phyloP scores from a whole-genome alignment of 2,113 vertebrate genomes.

The Cinclus cinclus region DNA sequence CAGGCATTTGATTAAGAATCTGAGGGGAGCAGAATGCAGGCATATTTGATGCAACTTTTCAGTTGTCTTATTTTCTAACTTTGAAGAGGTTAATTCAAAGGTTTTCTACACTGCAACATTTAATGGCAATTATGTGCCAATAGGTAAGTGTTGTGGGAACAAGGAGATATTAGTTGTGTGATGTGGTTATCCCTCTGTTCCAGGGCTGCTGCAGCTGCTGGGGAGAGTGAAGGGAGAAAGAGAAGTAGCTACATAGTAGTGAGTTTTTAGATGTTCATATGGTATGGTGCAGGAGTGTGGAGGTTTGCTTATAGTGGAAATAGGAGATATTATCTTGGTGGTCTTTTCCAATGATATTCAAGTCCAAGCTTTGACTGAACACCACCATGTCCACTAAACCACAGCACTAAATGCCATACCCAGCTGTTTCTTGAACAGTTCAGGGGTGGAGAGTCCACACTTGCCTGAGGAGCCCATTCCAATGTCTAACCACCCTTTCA shows the following conservation, averaged over 20 bases:
- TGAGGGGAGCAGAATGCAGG: not conserved
- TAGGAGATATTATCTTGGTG: too few species aligned
- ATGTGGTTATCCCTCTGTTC: not conserved
- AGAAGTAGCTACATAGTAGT: not conserved
- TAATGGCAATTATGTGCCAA: too few species aligned
- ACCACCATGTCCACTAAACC: not conserved
- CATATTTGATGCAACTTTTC: not conserved
- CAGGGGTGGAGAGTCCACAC: not conserved
- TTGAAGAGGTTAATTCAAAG: not conserved
- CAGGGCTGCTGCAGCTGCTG: not conserved
- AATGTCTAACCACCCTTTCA: not conserved
- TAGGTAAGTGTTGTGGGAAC: not conserved
- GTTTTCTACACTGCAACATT: not conserved
- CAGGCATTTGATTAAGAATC: not conserved
- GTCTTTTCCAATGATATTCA: too few species aligned
- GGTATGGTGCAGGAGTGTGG: not conserved
- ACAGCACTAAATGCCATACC: not conserved
- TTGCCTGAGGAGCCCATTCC: not conserved
- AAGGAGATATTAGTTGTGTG: accelerated
- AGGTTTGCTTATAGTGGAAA: not conserved
- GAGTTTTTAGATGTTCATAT: not conserved
- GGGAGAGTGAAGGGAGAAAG: not conserved
- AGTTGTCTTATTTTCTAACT: not conserved
- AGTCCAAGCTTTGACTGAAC: not conserved
- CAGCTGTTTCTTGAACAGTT: not conserved